Percentiles rank a stretch among this genome's conserved stretches.
phyloP scores from a whole-genome alignment of 2,113 vertebrate genomes.

The Antigone vipio region DNA sequence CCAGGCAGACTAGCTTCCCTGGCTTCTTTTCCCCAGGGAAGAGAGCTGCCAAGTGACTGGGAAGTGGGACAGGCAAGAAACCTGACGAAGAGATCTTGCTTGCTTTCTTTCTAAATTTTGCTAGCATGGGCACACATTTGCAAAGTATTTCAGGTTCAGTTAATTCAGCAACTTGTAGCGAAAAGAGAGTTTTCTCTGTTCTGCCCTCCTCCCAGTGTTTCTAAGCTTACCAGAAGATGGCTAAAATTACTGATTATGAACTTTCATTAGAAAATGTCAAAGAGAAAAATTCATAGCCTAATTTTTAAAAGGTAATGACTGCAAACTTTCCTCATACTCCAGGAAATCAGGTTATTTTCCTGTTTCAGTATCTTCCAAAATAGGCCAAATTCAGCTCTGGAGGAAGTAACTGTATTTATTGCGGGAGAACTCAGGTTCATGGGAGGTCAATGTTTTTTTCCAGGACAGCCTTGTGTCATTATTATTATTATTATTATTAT shows the following conservation, averaged over 20 bases:
- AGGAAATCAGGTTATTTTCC: slow-evolving; percentile 34
- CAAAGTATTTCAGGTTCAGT: neutral
- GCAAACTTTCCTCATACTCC: neutral
- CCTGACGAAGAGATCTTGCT: neutral
- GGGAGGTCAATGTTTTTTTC: neutral
- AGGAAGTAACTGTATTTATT: neutral
- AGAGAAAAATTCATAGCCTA: slow-evolving; percentile 7
- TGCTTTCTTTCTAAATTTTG: neutral
- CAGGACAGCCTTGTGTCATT: neutral
- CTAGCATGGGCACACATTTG: neutral
- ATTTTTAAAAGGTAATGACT: slow-evolving; percentile 35
- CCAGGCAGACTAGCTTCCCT: neutral
- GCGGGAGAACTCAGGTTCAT: neutral
- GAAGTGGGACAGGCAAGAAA: neutral
- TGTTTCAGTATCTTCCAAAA: neutral
- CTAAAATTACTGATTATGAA: neutral
- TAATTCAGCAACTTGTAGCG: neutral
- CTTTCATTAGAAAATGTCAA: neutral
- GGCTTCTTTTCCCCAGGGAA: neutral
- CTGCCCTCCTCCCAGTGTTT: neutral
- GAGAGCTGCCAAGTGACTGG: neutral
- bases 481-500: neutral
- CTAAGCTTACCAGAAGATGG: neutral
- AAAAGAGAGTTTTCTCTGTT: neutral
- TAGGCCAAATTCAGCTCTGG: neutral